These are phyloP conservation scores for Oceanodroma tethys DNA, from an alignment of 2,113 vertebrate species.

Conservation along the genomic window DNA sequence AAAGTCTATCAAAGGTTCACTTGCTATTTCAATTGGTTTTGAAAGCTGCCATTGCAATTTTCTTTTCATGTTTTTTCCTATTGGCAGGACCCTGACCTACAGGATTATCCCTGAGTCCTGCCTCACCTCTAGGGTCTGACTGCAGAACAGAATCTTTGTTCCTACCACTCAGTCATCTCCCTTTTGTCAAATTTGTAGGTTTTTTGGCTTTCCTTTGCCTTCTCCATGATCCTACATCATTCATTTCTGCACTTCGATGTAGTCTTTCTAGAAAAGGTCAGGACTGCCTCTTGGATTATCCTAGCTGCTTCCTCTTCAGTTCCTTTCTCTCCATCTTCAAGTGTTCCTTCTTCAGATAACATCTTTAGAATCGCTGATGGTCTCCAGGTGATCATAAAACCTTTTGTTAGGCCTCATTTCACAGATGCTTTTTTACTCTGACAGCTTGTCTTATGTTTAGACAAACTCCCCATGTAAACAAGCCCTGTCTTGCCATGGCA, in stretches of 20 bases:
- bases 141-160: not conserved
- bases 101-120: not conserved
- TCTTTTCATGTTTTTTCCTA: not conserved
- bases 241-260: not conserved
- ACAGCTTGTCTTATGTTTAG: not conserved
- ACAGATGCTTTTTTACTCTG: not conserved
- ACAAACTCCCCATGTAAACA: not conserved
- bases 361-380: not conserved
- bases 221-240: not conserved
- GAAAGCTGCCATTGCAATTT: not conserved
- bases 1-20: not conserved
- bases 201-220: not conserved
- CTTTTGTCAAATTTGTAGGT: not conserved
- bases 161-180: not conserved
- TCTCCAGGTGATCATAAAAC: conserved; percentile 2
- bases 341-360: not conserved
- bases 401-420: conserved; percentile 5
- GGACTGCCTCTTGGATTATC: not conserved
- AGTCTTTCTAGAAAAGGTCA: not conserved
- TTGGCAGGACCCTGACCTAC: not conserved
- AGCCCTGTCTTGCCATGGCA: not conserved
- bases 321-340: not conserved
- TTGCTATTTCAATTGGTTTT: not conserved
- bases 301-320: not conserved
- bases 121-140: not conserved